Evolutionary conservation across 2,797 vertebrate species (phyloP), one percentile per base, ranked within the genome.

Genomic region (Micromesistius poutassou): DNA sequence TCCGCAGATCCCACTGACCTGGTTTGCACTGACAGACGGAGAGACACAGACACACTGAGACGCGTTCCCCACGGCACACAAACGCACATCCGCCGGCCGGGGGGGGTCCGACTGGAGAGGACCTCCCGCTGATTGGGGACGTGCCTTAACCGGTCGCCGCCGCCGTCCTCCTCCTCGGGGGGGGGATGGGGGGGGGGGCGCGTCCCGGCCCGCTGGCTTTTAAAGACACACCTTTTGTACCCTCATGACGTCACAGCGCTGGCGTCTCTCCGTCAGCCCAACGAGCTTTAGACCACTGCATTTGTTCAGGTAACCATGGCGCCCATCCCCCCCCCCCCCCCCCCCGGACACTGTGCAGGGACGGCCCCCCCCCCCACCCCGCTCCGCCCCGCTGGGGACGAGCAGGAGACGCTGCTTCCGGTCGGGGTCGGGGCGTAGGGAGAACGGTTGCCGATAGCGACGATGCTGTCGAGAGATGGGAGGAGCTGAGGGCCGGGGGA

Each of bases 271-370:
- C 82, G 82, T 86, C 87, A 81, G 85, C 85, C 82, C 82, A 84
- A 84, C 89, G 89, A 90, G 91, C 90, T 91, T 88, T 87, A 86
- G 83, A 86, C 84, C 85, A 83, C 85, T 88, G 88, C 76, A 88
- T 91, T 89, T 84, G 90, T 92, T 91, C 91, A 92, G 90, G 90
- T 91, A 91, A 86, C 22, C 86, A 88, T 74, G 83, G 84, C 68
- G 80, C 82, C 81, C 83, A 86, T 89, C 90, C 16, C 46, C 16
- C 2, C 46, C 16, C 46, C 55, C 6, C 9, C 55, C 55, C 22
- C 50, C 74, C 82, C 76, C 55, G 80, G 83, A 87, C 81, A 50
- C 81, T 84, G 87, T 84, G 83, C 85, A 76, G 82, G 76, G 81
- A 82, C 79, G 82, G 88, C 84, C 46, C 5, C 13, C 2, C 1